Evolutionary conservation across 2,113 vertebrate genomes (phyloP).

Genomic region (Microcebus lehilahytsara): DNA sequence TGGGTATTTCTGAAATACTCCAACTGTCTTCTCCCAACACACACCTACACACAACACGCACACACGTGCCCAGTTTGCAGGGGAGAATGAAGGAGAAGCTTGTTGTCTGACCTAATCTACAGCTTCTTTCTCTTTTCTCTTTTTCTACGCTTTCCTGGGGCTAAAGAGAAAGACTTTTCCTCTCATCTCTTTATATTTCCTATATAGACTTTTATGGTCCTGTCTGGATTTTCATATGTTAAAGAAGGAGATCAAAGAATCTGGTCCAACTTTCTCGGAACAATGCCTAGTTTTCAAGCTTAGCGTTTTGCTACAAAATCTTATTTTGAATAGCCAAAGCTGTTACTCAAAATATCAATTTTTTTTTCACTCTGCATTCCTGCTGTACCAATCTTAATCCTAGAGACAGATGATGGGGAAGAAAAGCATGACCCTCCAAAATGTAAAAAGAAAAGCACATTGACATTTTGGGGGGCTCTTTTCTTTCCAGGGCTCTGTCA

Average conservation of each 20-base stretch:
- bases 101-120: background rate
- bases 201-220: background rate
- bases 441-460: background rate
- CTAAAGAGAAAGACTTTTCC: background rate
- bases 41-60: background rate
- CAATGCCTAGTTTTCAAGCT: background rate
- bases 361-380: background rate
- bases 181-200: background rate
- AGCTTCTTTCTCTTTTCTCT: background rate
- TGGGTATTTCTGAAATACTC: background rate
- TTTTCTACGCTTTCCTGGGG: background rate
- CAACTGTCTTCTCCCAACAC: background rate
- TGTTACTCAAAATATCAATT: background rate
- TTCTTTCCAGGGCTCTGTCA: background rate
- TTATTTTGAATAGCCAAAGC: slow-evolving; percentile 12
- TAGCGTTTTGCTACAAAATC: background rate
- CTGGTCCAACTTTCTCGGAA: background rate
- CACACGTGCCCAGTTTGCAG: background rate
- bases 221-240: background rate
- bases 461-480: background rate
- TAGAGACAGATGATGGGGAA: background rate
- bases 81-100: background rate
- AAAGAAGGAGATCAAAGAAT: background rate
- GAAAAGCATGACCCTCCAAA: background rate
- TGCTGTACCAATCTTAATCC: background rate